Percentiles rank a stretch among this genome's conserved stretches.
Conservation (phyloP, 1,140 invertebrate species). For the Panonychus citri region DNA sequence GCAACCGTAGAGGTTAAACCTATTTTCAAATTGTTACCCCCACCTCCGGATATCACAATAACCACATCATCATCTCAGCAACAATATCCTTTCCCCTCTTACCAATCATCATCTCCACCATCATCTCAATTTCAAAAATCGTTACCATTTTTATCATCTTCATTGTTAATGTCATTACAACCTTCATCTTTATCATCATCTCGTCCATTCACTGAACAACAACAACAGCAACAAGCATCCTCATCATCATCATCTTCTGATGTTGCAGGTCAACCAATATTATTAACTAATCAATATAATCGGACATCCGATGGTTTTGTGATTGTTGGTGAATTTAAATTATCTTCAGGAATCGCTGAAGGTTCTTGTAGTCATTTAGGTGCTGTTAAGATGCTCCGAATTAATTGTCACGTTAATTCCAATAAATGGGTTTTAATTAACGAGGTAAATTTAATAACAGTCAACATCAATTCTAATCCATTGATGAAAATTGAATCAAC, state of each 20-base stretch:
- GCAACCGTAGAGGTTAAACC: constrained; percentile 61
- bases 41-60: constrained; percentile 5
- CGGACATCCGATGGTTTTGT: constrained; percentile 43
- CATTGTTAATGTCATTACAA: background rate
- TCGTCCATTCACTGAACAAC: too few species aligned
- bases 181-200: too few species aligned
- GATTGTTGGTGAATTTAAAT: constrained; percentile 44
- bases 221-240: background rate
- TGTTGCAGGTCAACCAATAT: background rate
- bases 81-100: too few species aligned
- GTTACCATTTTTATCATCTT: background rate
- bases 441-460: constrained; percentile 37
- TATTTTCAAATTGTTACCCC: constrained; percentile 14
- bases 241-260: too few species aligned
- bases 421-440: constrained; percentile 73
- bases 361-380: constrained; percentile 42
- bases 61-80: constrained; percentile 20
- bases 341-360: constrained; percentile 42
- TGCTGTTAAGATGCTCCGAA: constrained; percentile 39
- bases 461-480: background rate
- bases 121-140: too few species aligned
- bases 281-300: constrained; percentile 9
- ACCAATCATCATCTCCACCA: too few species aligned
- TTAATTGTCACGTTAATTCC: constrained; percentile 52
- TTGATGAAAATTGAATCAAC: background rate